These are phyloP conservation scores for Oryzias curvinotus DNA, from an alignment of 2,113 vertebrate genomes.

Conservation along the genomic window DNA sequence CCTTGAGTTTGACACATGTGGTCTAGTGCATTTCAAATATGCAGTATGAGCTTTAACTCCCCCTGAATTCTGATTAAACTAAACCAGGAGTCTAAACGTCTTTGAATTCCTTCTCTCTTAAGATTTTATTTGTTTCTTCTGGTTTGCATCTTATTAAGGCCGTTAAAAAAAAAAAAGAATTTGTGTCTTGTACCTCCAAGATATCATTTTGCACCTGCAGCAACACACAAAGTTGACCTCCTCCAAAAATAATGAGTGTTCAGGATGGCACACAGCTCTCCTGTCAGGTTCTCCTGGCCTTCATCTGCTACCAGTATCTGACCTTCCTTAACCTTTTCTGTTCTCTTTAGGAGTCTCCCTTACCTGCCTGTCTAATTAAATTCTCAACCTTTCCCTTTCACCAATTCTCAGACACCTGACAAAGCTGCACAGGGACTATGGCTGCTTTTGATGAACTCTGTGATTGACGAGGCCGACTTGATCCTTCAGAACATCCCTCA, in stretches of 20 bases:
- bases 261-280: slow-evolving; percentile 38
- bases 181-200: slow-evolving; percentile 20
- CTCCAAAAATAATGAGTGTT: slow-evolving; percentile 62
- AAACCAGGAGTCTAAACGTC: background rate
- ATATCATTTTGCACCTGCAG: slow-evolving; percentile 26
- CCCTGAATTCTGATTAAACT: slow-evolving; percentile 10
- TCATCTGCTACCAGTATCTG: slow-evolving; percentile 45
- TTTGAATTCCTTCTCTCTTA: background rate
- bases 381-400: slow-evolving; percentile 60
- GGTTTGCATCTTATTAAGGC: background rate
- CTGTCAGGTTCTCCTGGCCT: slow-evolving; percentile 49
- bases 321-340: slow-evolving; percentile 56
- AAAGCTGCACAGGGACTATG: slow-evolving; percentile 11
- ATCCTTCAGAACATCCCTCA: slow-evolving; percentile 23
- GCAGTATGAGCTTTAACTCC: slow-evolving; percentile 18
- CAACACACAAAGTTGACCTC: slow-evolving; percentile 37
- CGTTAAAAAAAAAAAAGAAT: background rate
- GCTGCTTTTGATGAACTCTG: slow-evolving; percentile 30
- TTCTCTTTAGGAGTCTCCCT: slow-evolving; percentile 63
- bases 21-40: slow-evolving; percentile 4
- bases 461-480: slow-evolving; percentile 55
- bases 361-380: slow-evolving; percentile 71
- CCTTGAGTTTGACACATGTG: too few relatives aligned
- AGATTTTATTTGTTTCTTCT: background rate
- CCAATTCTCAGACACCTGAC: slow-evolving; percentile 40